Evolutionary conservation across 2,113 vertebrate genomes (phyloP).

Genomic region (Zapus hudsonius): DNA sequence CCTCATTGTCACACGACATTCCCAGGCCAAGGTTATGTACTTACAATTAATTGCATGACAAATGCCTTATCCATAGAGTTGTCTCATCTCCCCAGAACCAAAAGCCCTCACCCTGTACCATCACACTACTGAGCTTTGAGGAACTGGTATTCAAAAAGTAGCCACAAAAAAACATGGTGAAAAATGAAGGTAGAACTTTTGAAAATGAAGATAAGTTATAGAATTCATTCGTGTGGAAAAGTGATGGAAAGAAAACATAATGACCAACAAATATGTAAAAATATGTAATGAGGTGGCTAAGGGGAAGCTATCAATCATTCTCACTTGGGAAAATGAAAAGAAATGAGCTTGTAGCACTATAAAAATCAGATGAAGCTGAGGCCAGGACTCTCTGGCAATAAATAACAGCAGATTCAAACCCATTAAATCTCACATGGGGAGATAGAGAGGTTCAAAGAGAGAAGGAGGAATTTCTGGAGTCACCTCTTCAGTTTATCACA

Average conservation of each 20-base stretch:
- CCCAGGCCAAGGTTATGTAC: neutral
- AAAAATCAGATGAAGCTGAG: constrained; percentile 41
- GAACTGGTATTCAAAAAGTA: constrained; percentile 31
- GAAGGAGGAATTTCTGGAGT: constrained; percentile 33
- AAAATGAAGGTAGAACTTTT: constrained; percentile 48
- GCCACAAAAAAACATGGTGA: constrained; percentile 9
- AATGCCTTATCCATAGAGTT: neutral
- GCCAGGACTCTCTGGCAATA: constrained; percentile 15
- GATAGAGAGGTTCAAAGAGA: neutral
- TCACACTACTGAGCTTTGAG: neutral
- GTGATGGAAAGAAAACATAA: constrained; percentile 60
- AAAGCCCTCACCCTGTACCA: neutral
- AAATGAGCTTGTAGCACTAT: constrained; percentile 48
- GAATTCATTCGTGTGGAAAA: constrained; percentile 60
- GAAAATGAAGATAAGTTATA: constrained; percentile 51
- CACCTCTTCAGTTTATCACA: neutral
- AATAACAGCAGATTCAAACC: neutral
- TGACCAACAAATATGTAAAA: constrained; percentile 73
- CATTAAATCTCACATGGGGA: constrained; percentile 24
- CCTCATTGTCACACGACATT: no score
- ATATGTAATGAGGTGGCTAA: constrained; percentile 61
- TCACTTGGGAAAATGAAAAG: constrained; percentile 57
- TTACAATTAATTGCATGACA: no score
- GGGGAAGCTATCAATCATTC: constrained; percentile 59
- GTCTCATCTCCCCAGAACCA: neutral